Conservation (phyloP, 2,113 vertebrate genomes). For the Xenotilapia leptura region DNA sequence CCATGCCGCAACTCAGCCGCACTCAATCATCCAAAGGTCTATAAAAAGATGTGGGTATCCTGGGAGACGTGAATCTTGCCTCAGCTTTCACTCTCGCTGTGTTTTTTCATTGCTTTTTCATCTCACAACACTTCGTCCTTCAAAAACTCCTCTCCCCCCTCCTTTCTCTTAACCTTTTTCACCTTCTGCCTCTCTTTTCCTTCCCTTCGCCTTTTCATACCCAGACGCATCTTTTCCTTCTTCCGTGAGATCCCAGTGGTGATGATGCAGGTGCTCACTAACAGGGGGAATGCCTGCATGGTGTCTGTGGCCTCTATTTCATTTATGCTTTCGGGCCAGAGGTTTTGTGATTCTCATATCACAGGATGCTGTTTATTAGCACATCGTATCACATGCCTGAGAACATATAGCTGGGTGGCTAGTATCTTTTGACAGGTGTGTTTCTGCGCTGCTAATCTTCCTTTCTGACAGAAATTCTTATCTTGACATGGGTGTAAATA, state of each 20-base stretch:
- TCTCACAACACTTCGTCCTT: conserved; percentile 16
- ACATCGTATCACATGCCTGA: neutral
- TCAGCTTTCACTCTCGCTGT: conserved; percentile 26
- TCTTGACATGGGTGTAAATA: conserved; percentile 1
- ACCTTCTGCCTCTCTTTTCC: neutral
- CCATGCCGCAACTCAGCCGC: conserved; percentile 61
- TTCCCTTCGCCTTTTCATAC: neutral
- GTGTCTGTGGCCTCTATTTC: conserved; percentile 19
- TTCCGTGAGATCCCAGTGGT: conserved; percentile 18
- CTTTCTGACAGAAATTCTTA: neutral
- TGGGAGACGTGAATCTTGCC: conserved; percentile 62
- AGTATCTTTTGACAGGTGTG: neutral
- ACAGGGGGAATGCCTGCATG: conserved; percentile 25
- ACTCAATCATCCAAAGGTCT: conserved; percentile 60
- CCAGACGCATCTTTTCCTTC: neutral
- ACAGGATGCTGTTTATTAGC: neutral
- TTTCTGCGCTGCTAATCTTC: neutral
- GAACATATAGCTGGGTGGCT: neutral
- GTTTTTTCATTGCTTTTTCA: neutral
- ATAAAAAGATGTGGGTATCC: conserved; percentile 71
- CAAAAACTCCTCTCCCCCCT: neutral
- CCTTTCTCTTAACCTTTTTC: neutral
- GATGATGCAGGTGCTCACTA: conserved; percentile 45
- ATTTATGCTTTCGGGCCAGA: conserved; percentile 4
- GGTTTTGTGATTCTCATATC: neutral